These are phyloP conservation scores for Philypnodon macrostomus DNA, from an alignment of 2,797 vertebrate species.

Conservation along the genomic window DNA sequence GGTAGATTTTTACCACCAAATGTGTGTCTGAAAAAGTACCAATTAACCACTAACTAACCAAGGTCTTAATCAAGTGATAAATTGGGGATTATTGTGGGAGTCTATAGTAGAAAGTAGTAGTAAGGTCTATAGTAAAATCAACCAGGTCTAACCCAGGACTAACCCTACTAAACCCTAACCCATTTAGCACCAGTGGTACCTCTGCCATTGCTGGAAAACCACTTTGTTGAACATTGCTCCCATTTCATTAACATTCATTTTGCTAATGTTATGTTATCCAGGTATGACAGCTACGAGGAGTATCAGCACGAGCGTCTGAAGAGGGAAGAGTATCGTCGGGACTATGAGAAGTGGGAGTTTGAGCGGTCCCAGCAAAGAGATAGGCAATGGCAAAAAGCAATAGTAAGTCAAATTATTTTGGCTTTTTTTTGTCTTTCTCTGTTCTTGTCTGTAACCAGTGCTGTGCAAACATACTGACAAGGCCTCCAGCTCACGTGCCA, in stretches of 20 bases:
- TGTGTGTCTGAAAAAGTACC: no score
- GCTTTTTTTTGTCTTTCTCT: constrained; percentile 7
- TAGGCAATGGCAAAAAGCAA: constrained; percentile 90
- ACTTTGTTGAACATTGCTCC: background rate
- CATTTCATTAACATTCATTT: background rate
- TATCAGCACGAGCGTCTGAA: constrained; percentile 95
- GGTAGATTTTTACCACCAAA: no score
- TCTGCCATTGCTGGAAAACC: no score
- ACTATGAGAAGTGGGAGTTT: constrained; percentile 91
- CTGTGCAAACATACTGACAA: constrained; percentile 32
- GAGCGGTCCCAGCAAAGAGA: constrained; percentile 93
- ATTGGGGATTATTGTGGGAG: no score
- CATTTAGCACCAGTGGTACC: no score
- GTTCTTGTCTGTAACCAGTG: constrained; percentile 38
- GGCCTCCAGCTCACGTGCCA: constrained; percentile 42
- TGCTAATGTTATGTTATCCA: constrained; percentile 42
- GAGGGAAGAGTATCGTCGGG: constrained; percentile 90
- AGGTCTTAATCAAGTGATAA: no score
- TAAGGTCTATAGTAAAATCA: no score
- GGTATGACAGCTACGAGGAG: constrained; percentile 98
- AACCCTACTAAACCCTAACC: no score
- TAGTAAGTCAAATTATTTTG: constrained; percentile 80
- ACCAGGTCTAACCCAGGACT: no score
- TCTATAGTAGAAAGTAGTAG: no score
- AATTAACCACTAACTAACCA: no score